Base-by-base conservation (phyloP, 1,140 invertebrate species). In the Orussus abietinus region DNA sequence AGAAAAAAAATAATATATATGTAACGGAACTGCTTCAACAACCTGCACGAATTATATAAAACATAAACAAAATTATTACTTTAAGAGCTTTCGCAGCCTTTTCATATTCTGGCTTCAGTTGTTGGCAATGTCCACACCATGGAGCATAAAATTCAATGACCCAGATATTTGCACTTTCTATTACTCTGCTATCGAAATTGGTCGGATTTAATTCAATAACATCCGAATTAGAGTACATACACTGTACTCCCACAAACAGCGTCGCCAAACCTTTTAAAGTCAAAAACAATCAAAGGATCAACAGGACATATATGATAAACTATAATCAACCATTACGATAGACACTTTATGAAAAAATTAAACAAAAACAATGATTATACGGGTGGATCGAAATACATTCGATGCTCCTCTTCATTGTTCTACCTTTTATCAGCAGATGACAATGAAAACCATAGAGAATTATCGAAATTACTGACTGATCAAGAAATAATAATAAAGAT, bases 121-220 rank as follows among this genome's bases (percentile, higher is more conserved):
- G 77, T 58, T 91, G 80, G 65, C 90, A 92, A 61, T 92, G 90
- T 17, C 86, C 86, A 71, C 88, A 94, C 92, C 92, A 96, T 1
- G 92, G 92, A 1, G 92, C 92, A 74, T 80, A 96, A 69, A 95
- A 96, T 64, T 94, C 90, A n/a, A 96, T 86, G 32, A 96, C 74
- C 92, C 92, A 96, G 30, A 96, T 71, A 55, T 85, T 80, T 74
- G 95, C 87, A 50, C 88, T 83, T 49, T 91, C 80, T 36, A 85
- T 75, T 5, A 98, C 95, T 57, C 86, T 72, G 50, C 75, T 81
- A 48, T 98, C 83, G 69, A 99, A 99, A 77, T 96, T 98, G 15
- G 75, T 75, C 4, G 86, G 80, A n/a, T 85, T 96, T 14, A 99
- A 75, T 52, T 96, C 88, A 5, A 98, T 76, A 4, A 99, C 94